Base-by-base conservation (phyloP, 2,888 invertebrate genomes). In the Megastigmus dorsalis region DNA sequence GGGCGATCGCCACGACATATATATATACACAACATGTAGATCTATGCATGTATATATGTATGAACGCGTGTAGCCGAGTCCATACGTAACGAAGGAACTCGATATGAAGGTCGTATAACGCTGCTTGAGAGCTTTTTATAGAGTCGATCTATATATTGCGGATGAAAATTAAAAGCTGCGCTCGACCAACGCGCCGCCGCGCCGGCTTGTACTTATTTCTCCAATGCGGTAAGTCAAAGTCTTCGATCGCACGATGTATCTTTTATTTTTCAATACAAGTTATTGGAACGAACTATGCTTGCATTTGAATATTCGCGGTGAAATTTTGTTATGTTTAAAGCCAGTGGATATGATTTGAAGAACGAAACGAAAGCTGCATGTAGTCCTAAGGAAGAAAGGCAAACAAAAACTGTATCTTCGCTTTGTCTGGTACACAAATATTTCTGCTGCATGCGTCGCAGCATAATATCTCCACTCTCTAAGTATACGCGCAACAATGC, bases 61-160 rank as follows among this genome's bases (percentile, higher is more conserved):
- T 38, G 18, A 15, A 28, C 43, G n/a, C 45, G 15, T 1, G 10
- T 3, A 9, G 13, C 30, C 54, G 9, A 10, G n/a, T n/a, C n/a
- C n/a, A n/a, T n/a, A n/a, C n/a, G n/a, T n/a, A n/a, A n/a, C 43
- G 50, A 67, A 74, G 68, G 73, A 67, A 67, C 52, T 26, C 30
- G 45, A 10, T 4, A 18, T 63, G n/a, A 68, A 74, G 74, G 68
- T 74, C 68, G 43, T 15, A 28, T 13, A 5, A 7, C 41, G n/a
- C 36, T 48, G 28, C 57, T 55, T 48, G 5, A 23, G 10, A 20
- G 57, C 43, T 18, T 33, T 20, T 57, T 3, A 5, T 30, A 41
- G 1, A 33, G 33, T 38, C 38, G 38, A 38, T 10, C 13, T 38
- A 9, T 9, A 38, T 38, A 38, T 9, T 38, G 13, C 45, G 3